phyloP scores from a whole-genome alignment of 2,113 vertebrate species.

The Salvelinus alpinus region DNA sequence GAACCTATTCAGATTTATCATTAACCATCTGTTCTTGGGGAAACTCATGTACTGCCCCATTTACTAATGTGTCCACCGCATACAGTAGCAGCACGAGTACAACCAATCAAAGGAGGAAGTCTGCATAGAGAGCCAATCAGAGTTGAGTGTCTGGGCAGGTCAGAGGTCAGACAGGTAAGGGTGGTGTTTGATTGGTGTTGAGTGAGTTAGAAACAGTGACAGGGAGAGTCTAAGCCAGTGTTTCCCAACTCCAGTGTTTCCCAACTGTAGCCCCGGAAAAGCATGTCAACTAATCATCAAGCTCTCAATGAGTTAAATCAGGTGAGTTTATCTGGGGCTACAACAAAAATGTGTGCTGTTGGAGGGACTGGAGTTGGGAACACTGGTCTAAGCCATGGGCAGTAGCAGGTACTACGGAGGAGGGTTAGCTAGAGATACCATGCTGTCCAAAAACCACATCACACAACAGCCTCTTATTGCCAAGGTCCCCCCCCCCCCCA shows the following conservation, averaged over 20 bases:
- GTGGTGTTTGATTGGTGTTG: slow-evolving; percentile 25
- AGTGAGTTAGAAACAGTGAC: slow-evolving; percentile 59
- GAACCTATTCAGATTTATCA: background rate
- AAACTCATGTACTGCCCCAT: background rate
- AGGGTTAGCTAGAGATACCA: background rate
- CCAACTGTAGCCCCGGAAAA: too few relatives aligned
- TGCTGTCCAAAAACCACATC: slow-evolving; percentile 1
- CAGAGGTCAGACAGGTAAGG: background rate
- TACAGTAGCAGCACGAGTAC: background rate
- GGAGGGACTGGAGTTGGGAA: too few relatives aligned
- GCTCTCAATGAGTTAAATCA: too few relatives aligned
- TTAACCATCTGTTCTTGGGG: background rate
- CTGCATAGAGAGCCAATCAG: background rate
- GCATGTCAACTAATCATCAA: too few relatives aligned
- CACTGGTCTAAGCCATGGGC: slow-evolving; percentile 22
- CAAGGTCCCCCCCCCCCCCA: background rate
- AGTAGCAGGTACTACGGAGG: slow-evolving; percentile 26
- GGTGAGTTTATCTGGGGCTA: too few relatives aligned
- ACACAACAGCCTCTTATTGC: background rate
- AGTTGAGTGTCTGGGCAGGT: slow-evolving; percentile 14
- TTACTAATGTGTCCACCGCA: background rate
- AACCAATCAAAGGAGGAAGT: slow-evolving; percentile 3
- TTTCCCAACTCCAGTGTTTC: too few relatives aligned
- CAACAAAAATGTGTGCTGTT: too few relatives aligned
- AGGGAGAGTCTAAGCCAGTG: slow-evolving; percentile 8